Conservation (phyloP, 2,113 vertebrate species). For the Columba janthina region DNA sequence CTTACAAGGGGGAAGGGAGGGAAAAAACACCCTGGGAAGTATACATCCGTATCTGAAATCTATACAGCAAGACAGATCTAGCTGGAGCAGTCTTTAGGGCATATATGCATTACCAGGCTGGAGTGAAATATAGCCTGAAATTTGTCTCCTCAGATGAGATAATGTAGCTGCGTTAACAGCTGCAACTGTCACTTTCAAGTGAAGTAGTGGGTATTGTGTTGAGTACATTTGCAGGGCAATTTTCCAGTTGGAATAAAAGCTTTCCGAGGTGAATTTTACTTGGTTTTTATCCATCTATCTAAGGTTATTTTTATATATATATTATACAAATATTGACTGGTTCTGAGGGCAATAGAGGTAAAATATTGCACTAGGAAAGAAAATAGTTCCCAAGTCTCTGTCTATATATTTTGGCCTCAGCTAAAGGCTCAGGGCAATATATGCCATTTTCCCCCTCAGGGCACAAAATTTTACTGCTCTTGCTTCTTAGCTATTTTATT, state of each 20-base stretch:
- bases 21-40: background rate
- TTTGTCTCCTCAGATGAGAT: conserved; percentile 77
- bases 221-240: conserved; percentile 74
- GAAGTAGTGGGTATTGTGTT: conserved; percentile 74
- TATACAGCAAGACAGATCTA: conserved; percentile 65
- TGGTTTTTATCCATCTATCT: conserved; percentile 68
- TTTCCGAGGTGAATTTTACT: conserved; percentile 68
- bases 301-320: conserved; percentile 71
- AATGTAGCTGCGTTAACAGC: conserved; percentile 70
- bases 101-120: conserved; percentile 62
- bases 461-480: conserved; percentile 53
- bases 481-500: conserved; percentile 61
- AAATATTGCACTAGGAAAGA: conserved; percentile 57
- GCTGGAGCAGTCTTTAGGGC: conserved; percentile 53
- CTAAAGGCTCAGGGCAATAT: conserved; percentile 50
- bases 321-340: conserved; percentile 73
- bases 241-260: conserved; percentile 75
- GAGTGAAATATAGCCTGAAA: conserved; percentile 69
- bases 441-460: conserved; percentile 50
- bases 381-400: conserved; percentile 57
- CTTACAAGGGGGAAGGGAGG: conserved; percentile 6
- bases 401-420: conserved; percentile 43
- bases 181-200: conserved; percentile 71
- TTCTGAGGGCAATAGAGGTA: conserved; percentile 64
- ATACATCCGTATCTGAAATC: conserved; percentile 54